Conservation (phyloP, 2,888 invertebrate genomes). For the Microplitis deprimator region DNA sequence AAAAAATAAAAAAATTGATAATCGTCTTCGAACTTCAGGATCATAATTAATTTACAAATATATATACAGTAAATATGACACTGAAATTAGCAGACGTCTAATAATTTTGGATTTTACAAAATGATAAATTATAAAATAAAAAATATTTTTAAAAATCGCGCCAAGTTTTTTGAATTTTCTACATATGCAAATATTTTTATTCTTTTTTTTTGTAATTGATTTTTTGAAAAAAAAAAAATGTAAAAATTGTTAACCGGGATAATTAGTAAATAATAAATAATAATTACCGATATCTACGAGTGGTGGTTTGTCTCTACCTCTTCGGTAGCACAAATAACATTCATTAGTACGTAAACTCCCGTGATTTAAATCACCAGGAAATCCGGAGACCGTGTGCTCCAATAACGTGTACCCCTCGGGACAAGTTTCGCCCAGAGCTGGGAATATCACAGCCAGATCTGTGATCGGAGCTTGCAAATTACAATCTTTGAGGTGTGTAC, state of each 20-base stretch:
- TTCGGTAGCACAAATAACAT: constrained; percentile 91
- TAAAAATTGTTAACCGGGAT: not conserved
- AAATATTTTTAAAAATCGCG: no score
- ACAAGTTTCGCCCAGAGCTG: constrained; percentile 86
- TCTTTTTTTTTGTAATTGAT: constrained; percentile 13
- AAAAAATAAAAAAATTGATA: no score
- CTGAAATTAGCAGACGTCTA: no score
- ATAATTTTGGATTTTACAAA: no score
- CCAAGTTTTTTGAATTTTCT: no score
- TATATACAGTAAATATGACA: no score
- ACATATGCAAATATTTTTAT: not conserved
- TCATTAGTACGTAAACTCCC: constrained; percentile 95
- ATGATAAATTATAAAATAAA: no score
- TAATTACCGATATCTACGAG: constrained; percentile 94
- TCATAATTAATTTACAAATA: no score
- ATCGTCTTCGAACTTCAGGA: no score
- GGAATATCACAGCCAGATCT: constrained; percentile 94
- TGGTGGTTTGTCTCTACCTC: constrained; percentile 96
- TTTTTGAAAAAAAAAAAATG: not conserved
- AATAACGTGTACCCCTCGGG: constrained; percentile 85
- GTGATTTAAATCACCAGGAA: constrained; percentile 96
- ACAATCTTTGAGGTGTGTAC: constrained; percentile 83
- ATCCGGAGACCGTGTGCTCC: constrained; percentile 86
- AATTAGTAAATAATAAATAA: constrained; percentile 31
- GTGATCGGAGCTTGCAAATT: constrained; percentile 93